Evolutionary conservation across 2,797 vertebrate genomes (phyloP), one percentile per base, ranked within the genome.

Genomic region (Phoeniculus purpureus): DNA sequence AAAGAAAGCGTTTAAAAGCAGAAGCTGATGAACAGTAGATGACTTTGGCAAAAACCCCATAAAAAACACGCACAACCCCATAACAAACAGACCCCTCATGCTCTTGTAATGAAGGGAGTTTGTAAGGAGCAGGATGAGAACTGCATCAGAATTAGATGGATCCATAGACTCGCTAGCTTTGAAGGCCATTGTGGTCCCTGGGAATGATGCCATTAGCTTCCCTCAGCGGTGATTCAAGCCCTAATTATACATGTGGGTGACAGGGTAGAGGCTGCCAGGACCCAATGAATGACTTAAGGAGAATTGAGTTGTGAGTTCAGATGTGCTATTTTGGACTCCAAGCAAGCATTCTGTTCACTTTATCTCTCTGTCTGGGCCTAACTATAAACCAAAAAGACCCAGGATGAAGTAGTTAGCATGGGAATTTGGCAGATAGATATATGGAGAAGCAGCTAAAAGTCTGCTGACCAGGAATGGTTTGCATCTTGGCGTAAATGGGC

Each of bases 121-220:
- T 92, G 47, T 61, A 37, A 47, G 48, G n/a, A 88, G 55, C 62
- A 87, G 34, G 51, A 72, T 81, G 83, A 87, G 61, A 82, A 71
- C 61, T 77, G 62, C 79, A 92, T 92, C 76, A 81, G 89, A 90
- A 88, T 93, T 91, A 79, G 83, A 25, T 6, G 78, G 87, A 80
- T 67, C 48, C 19, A 9, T 29, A 89, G 76, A 87, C 29, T 0
- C 1, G 50, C 25, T 84, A 50, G 54, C 31, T 89, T 81, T 74
- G 72, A 86, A 92, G 51, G 43, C 75, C 15, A 48, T 51, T 81
- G 60, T 76, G 52, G 62, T 90, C 72, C 58, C 51, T 91, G 75
- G 80, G 83, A 93, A 81, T 68, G 64, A 59, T 92, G 91, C 88
- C 87, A 88, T 92, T 77, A 71, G 25, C 60, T 90, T 91, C 61